A percentile compares a stretch with the other conserved stretches of the same genome.
These are phyloP conservation scores for Euspilapteryx auroguttella DNA, from an alignment of 2,888 invertebrate genomes.

Conservation along the genomic window DNA sequence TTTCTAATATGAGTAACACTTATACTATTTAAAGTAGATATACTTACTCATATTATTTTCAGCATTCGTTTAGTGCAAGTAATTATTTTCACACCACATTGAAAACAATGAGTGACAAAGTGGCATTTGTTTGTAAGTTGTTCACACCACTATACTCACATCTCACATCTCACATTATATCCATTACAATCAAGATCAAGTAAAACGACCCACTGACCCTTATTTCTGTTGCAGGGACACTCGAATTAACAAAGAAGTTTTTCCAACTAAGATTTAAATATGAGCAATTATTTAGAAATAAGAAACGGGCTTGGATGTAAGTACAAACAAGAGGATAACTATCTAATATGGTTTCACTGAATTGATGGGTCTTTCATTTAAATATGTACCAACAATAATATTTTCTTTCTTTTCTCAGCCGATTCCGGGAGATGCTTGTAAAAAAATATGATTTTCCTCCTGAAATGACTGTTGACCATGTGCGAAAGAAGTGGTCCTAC, in stretches of 20 bases:
- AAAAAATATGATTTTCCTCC: constrained; percentile 45
- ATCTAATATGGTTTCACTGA: background rate
- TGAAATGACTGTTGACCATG: constrained; percentile 39
- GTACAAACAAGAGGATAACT: constrained; percentile 7
- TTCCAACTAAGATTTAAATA: constrained; percentile 39
- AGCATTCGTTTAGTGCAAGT: too few species aligned
- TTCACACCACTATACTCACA: too few species aligned
- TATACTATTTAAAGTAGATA: too few species aligned
- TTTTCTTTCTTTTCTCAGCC: constrained; percentile 28
- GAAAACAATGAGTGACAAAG: constrained; percentile 1
- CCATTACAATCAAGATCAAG: too few species aligned
- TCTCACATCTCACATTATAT: too few species aligned
- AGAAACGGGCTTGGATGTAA: constrained; percentile 50
- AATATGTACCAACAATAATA: too few species aligned
- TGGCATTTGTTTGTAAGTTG: too few species aligned
- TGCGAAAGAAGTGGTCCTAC: constrained; percentile 50
- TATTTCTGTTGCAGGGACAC: constrained; percentile 28
- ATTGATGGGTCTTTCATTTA: too few species aligned
- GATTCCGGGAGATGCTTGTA: constrained; percentile 35
- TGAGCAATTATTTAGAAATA: constrained; percentile 43
- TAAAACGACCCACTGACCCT: too few species aligned
- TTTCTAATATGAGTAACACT: too few species aligned
- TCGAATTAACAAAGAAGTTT: constrained; percentile 30
- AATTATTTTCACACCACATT: constrained; percentile 1
- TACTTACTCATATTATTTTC: too few species aligned